A percentile compares a stretch with the other conserved stretches of the same genome.
phyloP scores from a whole-genome alignment of 2,113 vertebrate genomes.

The Gambusia holbrooki region DNA sequence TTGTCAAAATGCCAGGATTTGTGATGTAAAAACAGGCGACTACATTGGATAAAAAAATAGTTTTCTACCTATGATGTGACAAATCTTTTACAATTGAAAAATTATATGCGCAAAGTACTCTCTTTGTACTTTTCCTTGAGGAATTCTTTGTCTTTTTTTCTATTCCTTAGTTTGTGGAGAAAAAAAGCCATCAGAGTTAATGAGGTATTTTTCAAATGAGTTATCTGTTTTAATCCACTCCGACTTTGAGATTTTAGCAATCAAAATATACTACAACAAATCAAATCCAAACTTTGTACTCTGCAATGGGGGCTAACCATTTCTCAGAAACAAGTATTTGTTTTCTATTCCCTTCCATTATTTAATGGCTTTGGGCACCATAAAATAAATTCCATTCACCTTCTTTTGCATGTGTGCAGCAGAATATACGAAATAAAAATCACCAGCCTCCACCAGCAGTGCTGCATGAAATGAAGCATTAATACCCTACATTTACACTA shows the following conservation, averaged over 20 bases:
- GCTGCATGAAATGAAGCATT: conserved; percentile 38
- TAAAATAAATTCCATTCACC: conserved; percentile 34
- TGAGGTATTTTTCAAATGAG: background rate
- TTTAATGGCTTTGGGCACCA: conserved; percentile 14
- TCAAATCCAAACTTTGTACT: conserved; percentile 1
- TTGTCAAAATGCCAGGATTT: background rate
- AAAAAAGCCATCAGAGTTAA: background rate
- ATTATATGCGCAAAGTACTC: too few species aligned
- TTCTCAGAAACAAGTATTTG: conserved; percentile 3
- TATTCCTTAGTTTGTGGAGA: background rate
- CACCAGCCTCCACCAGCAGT: conserved; percentile 8
- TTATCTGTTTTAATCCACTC: background rate
- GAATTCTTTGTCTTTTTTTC: background rate
- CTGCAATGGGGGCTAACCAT: background rate
- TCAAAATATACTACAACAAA: conserved; percentile 15
- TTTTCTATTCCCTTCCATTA: background rate
- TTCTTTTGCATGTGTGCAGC: conserved; percentile 1
- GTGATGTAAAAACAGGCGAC: background rate
- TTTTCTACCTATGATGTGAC: background rate
- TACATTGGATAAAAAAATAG: background rate
- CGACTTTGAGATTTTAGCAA: background rate
- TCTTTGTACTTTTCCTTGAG: too few species aligned
- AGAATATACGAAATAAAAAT: conserved; percentile 27
- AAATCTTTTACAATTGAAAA: background rate
- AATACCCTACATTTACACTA: conserved; percentile 36